Evolutionary conservation across 1,140 invertebrate species (phyloP), one percentile per base, ranked within the genome.

Genomic region (Cydia pomonella): DNA sequence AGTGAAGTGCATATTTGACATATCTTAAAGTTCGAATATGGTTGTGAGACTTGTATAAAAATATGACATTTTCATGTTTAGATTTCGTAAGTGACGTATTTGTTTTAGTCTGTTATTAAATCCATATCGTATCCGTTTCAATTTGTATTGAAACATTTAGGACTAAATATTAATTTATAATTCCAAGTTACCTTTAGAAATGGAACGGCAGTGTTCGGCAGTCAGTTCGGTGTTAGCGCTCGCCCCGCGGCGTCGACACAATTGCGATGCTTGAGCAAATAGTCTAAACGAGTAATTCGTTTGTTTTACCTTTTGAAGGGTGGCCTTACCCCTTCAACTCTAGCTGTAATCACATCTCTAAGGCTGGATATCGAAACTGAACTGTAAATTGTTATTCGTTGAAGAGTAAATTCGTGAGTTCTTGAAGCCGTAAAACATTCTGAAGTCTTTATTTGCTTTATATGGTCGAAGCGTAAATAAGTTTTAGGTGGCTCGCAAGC

Each of bases 221-320:
- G 64, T 6, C 29, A 9, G 64, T 69, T 69, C 44, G 72, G 23
- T 73, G 72, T 27, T 21, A 18, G 23, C 72, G 72, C 23, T 44
- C 41, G 23, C 72, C 72, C 41, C 41, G 72, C 41, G 80, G 82
- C 82, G 84, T 83, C 82, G 85, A 85, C 87, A 86, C 87, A 91
- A 88, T 87, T 85, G 83, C 79, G 78, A 79, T 77, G 80, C 74
- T 79, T 85, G 81, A 81, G 81, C 80, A 90, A 92, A 90, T 89
- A 89, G 79, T 89, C 83, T 89, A 87, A 89, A 86, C 86, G 86
- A 75, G 79, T 92, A 89, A 92, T 90, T 92, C 89, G 87, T 90
- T 89, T 89, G 86, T 82, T 89, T 84, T 81, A 80, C 80, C 75
- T 75, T 82, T 78, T 44, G 75, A 38, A 82, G 75, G 72, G 77